A percentile compares a stretch with the other conserved stretches of the same genome.
phyloP scores from a whole-genome alignment of 1,140 invertebrate genomes.

The Drosophila bocqueti region DNA sequence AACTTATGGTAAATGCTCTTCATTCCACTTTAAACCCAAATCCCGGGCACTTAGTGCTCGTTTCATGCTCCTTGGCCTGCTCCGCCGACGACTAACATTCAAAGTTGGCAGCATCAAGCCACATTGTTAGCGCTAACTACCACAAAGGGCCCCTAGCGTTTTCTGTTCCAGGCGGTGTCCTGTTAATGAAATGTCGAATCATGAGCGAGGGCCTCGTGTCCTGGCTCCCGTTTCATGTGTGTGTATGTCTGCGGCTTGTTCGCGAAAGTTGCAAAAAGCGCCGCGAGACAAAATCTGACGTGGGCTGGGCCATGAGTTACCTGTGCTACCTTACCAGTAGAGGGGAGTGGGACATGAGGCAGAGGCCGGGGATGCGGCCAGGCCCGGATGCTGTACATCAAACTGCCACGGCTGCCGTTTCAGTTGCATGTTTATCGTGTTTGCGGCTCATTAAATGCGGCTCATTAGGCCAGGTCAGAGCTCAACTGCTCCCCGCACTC shows the following conservation, averaged over 20 bases:
- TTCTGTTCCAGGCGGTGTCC: conserved; percentile 58
- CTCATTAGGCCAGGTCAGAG: conserved; percentile 67
- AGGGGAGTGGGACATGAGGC: not conserved
- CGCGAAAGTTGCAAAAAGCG: conserved; percentile 58
- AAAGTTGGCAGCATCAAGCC: conserved; percentile 50
- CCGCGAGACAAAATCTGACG: conserved; percentile 49
- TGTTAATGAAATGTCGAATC: conserved; percentile 72
- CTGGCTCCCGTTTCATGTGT: conserved; percentile 7
- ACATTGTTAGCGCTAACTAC: conserved; percentile 71
- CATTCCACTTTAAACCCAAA: conserved; percentile 12
- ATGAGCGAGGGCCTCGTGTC: conserved; percentile 15
- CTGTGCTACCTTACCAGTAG: conserved; percentile 2
- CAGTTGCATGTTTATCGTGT: conserved; percentile 56
- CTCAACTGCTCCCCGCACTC: conserved; percentile 23
- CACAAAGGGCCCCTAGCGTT: conserved; percentile 48
- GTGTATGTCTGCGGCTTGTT: conserved; percentile 31
- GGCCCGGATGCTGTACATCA: conserved; percentile 47
- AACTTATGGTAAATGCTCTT: conserved; percentile 20
- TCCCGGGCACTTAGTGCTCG: conserved; percentile 10
- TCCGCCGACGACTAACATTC: conserved; percentile 21
- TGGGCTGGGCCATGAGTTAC: conserved; percentile 6
- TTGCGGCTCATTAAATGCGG: conserved; percentile 72
- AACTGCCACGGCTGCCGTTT: conserved; percentile 43
- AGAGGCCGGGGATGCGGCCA: not conserved
- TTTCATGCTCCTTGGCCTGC: conserved; percentile 5